Percentiles rank a stretch among this genome's conserved stretches.
These are phyloP conservation scores for Theristicus caerulescens DNA, from an alignment of 2,113 vertebrate genomes.

Conservation along the genomic window DNA sequence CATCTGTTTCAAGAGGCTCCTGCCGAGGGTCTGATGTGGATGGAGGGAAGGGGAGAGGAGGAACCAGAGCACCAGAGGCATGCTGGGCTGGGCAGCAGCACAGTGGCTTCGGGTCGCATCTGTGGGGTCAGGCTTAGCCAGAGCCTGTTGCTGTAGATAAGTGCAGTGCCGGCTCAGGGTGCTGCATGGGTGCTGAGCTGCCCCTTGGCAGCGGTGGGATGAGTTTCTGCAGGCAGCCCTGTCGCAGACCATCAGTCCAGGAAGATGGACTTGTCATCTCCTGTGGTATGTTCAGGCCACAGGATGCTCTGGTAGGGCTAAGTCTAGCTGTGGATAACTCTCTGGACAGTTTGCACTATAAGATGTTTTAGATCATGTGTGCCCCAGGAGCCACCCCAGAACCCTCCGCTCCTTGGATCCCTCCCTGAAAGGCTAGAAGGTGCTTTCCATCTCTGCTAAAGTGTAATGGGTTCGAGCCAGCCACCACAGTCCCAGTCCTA, in stretches of 20 bases:
- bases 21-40: neutral
- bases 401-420: neutral
- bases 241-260: neutral
- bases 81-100: neutral
- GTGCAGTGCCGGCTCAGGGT: accelerated
- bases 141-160: neutral
- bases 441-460: neutral
- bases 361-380: neutral
- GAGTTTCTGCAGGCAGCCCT: neutral
- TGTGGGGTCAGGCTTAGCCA: accelerated
- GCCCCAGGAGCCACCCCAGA: neutral
- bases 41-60: neutral
- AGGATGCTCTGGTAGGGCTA: neutral
- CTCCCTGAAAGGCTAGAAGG: neutral
- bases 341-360: neutral
- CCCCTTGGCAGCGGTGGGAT: neutral
- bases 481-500: neutral
- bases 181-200: neutral
- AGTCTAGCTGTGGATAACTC: neutral
- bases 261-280: neutral
- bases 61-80: accelerated
- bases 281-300: neutral
- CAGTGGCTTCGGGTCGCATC: neutral
- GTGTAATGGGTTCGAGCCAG: neutral
- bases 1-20: neutral